These are phyloP conservation scores for Bombus consobrinus DNA, from an alignment of 1,140 invertebrate genomes.

Conservation along the genomic window DNA sequence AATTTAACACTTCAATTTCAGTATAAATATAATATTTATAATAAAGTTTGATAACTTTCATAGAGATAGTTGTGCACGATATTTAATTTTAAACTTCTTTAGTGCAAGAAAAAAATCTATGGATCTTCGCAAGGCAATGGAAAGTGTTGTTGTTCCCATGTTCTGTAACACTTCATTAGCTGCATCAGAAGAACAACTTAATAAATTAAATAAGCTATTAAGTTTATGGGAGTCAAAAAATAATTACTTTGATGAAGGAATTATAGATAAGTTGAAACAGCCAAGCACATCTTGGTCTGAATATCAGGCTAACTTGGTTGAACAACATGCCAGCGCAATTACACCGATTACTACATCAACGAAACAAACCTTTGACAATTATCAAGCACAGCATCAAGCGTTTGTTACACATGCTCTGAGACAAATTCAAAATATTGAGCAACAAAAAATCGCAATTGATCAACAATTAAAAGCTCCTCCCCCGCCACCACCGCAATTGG, in stretches of 20 bases:
- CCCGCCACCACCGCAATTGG: conserved; percentile 73
- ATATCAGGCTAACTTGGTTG: conserved; percentile 92
- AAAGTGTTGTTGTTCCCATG: conserved; percentile 97
- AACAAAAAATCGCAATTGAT: conserved; percentile 90
- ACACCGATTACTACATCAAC: conserved; percentile 89
- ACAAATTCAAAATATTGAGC: conserved; percentile 92
- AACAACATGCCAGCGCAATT: conserved; percentile 90
- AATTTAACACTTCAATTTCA: neutral
- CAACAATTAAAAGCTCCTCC: conserved; percentile 84
- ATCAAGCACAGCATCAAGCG: conserved; percentile 96
- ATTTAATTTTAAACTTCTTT: conserved; percentile 78
- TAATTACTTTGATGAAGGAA: conserved; percentile 94
- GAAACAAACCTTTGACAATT: conserved; percentile 90
- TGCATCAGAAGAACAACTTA: conserved; percentile 92
- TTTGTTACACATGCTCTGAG: conserved; percentile 95
- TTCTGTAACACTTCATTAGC: conserved; percentile 95
- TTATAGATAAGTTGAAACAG: conserved; percentile 92
- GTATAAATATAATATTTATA: conserved; percentile 13
- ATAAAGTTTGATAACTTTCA: conserved; percentile 19
- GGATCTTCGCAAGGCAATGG: conserved; percentile 94
- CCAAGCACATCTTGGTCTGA: conserved; percentile 91
- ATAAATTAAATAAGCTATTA: conserved; percentile 95
- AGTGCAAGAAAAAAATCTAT: conserved; percentile 97
- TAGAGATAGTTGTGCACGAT: conserved; percentile 1
- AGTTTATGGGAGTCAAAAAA: conserved; percentile 98